Evolutionary conservation across 2,113 vertebrate species (phyloP).

Genomic region (Pica pica): DNA sequence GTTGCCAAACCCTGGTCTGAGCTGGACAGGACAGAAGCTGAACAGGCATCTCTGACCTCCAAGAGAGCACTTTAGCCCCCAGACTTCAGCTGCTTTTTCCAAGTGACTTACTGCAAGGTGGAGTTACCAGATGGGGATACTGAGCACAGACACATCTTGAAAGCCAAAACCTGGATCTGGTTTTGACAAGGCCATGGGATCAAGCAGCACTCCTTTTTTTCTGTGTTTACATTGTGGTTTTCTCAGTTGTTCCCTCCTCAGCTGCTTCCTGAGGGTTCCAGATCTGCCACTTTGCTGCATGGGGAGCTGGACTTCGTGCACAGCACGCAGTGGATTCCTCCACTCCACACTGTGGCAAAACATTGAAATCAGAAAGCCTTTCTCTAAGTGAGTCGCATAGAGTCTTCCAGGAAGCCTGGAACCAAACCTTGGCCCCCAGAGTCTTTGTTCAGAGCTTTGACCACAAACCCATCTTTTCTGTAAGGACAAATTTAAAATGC

Average conservation of each 20-base stretch:
- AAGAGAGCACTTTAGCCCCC: background rate
- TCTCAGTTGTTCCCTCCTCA: background rate
- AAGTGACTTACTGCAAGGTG: background rate
- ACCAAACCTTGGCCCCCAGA: background rate
- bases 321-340: accelerated
- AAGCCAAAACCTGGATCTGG: background rate
- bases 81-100: background rate
- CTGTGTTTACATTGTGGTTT: background rate
- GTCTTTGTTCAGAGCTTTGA: background rate
- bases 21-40: background rate
- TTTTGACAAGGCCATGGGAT: background rate
- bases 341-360: background rate
- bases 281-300: accelerated
- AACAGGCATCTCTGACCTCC: background rate
- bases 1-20: background rate
- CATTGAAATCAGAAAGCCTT: background rate
- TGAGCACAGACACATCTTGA: background rate
- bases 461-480: background rate
- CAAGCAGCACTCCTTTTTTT: background rate
- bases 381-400: background rate
- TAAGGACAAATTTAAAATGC: background rate
- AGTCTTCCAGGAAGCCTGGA: background rate
- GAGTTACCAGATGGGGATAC: background rate
- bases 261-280: background rate
- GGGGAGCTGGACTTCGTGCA: accelerated